Evolutionary conservation across 2,797 vertebrate species (phyloP).

Genomic region (Darevskia mixta): DNA sequence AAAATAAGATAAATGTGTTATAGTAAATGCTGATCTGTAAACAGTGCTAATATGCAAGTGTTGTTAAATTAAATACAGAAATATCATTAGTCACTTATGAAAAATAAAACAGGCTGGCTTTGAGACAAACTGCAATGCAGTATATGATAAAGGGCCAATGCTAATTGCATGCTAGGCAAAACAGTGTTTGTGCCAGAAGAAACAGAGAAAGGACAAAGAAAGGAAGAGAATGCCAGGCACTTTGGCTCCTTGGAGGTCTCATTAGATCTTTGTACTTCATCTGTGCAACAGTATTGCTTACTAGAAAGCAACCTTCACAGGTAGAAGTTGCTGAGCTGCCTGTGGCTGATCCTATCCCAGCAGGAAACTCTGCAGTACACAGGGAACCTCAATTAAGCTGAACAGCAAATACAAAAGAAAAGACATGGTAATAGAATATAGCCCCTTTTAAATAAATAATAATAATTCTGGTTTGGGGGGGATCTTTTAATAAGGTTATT

Average conservation of each 20-base stretch:
- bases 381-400: slow-evolving; percentile 24
- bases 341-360: slow-evolving; percentile 53
- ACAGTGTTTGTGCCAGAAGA: neutral
- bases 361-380: slow-evolving; percentile 36
- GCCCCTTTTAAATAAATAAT: no score
- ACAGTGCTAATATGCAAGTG: neutral
- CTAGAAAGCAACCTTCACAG: slow-evolving; percentile 52
- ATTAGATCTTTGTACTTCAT: slow-evolving; percentile 54
- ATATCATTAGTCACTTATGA: neutral
- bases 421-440: neutral
- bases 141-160: neutral
- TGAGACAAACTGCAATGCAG: slow-evolving; percentile 6
- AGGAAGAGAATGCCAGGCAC: neutral
- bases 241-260: slow-evolving; percentile 64
- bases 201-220: neutral
- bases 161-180: neutral
- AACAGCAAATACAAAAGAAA: neutral
- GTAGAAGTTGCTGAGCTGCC: slow-evolving; percentile 49
- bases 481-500: neutral
- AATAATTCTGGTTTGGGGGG: neutral
- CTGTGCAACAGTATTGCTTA: slow-evolving; percentile 35
- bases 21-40: neutral
- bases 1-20: neutral
- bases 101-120: neutral
- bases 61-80: neutral